Evolutionary conservation across 1,140 invertebrate genomes (phyloP), one percentile per base, ranked within the genome.

Genomic region (Wasmannia auropunctata): DNA sequence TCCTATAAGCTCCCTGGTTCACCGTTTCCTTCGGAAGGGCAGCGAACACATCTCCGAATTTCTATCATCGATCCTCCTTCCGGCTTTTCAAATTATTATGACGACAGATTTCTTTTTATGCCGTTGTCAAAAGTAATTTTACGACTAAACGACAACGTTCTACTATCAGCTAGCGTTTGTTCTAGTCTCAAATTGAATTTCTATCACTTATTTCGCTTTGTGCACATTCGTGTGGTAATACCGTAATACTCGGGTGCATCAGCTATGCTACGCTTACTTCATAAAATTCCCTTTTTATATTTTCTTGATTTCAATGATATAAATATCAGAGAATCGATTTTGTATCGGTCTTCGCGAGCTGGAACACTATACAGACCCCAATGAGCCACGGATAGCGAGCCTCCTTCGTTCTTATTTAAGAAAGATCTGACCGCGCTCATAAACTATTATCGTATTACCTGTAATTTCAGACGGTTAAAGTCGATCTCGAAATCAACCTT

Each of bases 1-100:
- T 86, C 69, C 40, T 25, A 31, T 75, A 75, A 83, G 54, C 58
- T 63, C 49, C 31, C 49, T 60, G 62, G 28, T 79, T 86, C 49
- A 28, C 40, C 56, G 60, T 34, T 67, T 37, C 77, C 85, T 67
- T 31, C 25, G 40, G 14, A 60, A 67, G 19, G 5, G 22, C 31
- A 31, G 46, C 62, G 34, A 74, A 63, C 67, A 56, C 22, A 25
- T 83, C 22, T n/a, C 40, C 67, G 19, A 83, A 83, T 60, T 83
- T 83, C 51, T 37, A 83, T 85, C 60, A 63, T 40, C 76, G 46
- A 85, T 77, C 4, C 11, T n/a, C 8, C 14, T n/a, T 28, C 4
- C 1, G 3, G 4, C 14, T 65, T 65, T 22, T 65, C 43, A 11
- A 40, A 37, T 31, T 58, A 22, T 56, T 28, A 28, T 3, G 14